Base-by-base conservation (phyloP, 1,140 invertebrate species). In the Coelopa frigida region DNA sequence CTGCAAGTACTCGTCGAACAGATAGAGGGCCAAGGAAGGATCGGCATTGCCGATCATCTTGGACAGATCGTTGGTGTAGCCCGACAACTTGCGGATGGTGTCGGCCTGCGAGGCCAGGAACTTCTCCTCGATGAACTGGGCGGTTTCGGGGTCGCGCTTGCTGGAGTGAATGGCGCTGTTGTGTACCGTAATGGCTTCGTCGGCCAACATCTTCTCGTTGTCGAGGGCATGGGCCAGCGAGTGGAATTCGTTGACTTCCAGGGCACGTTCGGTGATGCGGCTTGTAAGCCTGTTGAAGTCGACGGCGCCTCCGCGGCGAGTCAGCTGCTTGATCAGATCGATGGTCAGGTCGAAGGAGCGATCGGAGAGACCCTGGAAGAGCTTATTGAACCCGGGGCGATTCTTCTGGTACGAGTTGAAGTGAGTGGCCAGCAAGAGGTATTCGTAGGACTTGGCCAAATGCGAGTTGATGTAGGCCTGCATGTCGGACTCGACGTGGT, bases 1-100 rank as follows among this genome's bases (percentile, higher is more conserved):
- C 52, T 83, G 72, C 48, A 89, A 74, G 56, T 85, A 84, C 62
- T 88, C 82, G 68, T 89, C 85, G 61, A 87, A 88, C 37, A 89
- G 56, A 58, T 78, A 88, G 48, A 87, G 53, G 10, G 77, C 71
- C 33, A 87, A 63, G 4, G 83, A 78, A 43, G 75, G 68, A 51
- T 85, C 79, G 5, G 68, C 72, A 49, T 77, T 72, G 15, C 61
- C 61, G 26, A 85, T 73, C 51, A 89, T 70, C 36, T 75, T 75
- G 54, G 80, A 81, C 51, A 89, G 71, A 65, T 88, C 85, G 17
- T 75, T 75, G 43, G 78, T 77, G 66, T 87, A 76, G 7, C 86
- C 86, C 27, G 85, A 77, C 1, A 89, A 61, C 23, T 75, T 71
- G 46, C 85, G 77, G 48, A 89, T 77, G 11, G 56, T 74, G 11